Evolutionary conservation across 2,888 invertebrate species (phyloP), one percentile per base, ranked within the genome.

Genomic region (Mesoligia furuncula): DNA sequence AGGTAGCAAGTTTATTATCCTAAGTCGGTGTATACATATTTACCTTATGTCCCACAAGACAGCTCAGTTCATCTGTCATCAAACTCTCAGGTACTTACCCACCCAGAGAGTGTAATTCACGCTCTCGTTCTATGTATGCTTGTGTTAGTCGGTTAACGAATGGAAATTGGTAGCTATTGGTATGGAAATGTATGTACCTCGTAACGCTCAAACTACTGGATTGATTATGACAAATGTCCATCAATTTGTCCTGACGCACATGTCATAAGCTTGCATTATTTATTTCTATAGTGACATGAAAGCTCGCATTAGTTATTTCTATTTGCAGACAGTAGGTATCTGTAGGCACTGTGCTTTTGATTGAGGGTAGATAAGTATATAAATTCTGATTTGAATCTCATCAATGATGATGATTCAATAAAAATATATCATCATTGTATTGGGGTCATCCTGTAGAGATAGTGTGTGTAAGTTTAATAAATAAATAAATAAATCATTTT

Each of bases 181-280:
- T 51, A 51, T 66, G 42, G 42, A 31, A 73, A 69, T 79, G 51
- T 67, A 72, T 78, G 59, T 24, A 31, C 42, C 51, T 51, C 51
- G 45, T 20, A 7, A 72, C 27, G 54, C 9, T 36, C 27, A 24
- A 59, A 69, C 80, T 69, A 66, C 24, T 39, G 20, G 67, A 79
- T 79, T 79, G 73, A 73, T 79, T 73, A 65, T 45, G 79, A 65
- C 59, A 79, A 79, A 79, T 51, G 31, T 24, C 31, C 36, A 59
- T 79, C 64, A 57, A 74, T 80, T 69, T 80, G 20, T 74, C 69
- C 65, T 51, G 68, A 64, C 48, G 48, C 68, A 69, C 36, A 45
- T 77, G 27, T 39, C 57, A 61, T 13, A 57, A 31, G 13, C 39
- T 24, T 66, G 51, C 66, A 54, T 78, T 27, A 78, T 67, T 54